Conservation (phyloP, 1,140 invertebrate genomes). For the Archivesica marissinica region DNA sequence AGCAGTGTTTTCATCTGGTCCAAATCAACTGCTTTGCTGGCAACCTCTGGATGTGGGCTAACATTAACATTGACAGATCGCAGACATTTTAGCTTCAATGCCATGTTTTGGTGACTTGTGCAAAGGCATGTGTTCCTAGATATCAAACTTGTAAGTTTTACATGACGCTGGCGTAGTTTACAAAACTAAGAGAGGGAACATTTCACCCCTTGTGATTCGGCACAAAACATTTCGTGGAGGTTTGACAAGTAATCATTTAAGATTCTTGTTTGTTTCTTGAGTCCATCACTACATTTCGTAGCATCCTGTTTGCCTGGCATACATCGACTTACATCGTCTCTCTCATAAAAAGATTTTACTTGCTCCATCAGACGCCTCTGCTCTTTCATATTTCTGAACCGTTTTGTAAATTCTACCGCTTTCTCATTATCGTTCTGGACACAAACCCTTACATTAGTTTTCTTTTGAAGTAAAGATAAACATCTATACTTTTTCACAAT, state of each 20-base stretch:
- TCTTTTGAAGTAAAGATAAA: background rate
- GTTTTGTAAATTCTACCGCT: background rate
- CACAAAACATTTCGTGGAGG: background rate
- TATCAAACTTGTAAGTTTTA: background rate
- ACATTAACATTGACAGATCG: background rate
- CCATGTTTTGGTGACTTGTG: background rate
- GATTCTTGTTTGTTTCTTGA: background rate
- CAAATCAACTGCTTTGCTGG: background rate
- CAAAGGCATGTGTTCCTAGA: conserved; percentile 4
- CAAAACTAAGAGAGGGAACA: background rate
- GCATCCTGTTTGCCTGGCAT: conserved; percentile 46
- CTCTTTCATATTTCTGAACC: background rate
- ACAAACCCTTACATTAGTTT: background rate
- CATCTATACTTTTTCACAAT: conserved; percentile 35
- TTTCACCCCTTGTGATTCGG: background rate
- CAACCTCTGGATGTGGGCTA: conserved; percentile 9
- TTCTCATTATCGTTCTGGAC: background rate
- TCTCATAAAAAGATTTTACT: background rate
- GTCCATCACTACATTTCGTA: too few species aligned
- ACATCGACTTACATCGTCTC: conserved; percentile 4
- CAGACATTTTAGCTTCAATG: background rate
- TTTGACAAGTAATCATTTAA: background rate
- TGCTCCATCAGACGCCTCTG: too few species aligned
- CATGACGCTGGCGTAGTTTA: background rate
- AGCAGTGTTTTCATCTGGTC: conserved; percentile 6